phyloP scores from a whole-genome alignment of 2,888 invertebrate species.

The Philopedon plagiatum region DNA sequence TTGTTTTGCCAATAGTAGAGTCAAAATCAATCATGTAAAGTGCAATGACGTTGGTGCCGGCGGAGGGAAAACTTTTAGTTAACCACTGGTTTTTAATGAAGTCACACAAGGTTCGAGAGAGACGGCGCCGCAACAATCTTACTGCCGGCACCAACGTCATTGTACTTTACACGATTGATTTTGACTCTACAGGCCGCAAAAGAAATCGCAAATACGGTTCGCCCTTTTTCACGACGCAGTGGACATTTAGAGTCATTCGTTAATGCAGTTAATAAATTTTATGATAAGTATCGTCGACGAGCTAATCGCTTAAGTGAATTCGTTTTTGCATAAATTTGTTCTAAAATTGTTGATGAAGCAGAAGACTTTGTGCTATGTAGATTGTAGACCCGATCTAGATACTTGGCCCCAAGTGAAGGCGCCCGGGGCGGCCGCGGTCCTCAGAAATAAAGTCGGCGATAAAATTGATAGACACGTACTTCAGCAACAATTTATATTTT shows the following conservation, averaged over 20 bases:
- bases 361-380: slow-evolving; percentile 31
- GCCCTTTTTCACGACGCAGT: not conserved
- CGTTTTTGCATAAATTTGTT: slow-evolving; percentile 30
- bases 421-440: too few species aligned
- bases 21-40: too few species aligned
- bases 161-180: too few species aligned
- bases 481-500: slow-evolving; percentile 28
- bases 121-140: too few species aligned
- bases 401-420: slow-evolving; percentile 31
- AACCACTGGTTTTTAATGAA: too few species aligned
- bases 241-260: slow-evolving; percentile 31
- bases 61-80: too few species aligned
- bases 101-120: too few species aligned
- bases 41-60: too few species aligned
- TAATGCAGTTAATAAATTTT: slow-evolving; percentile 29
- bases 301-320: too few species aligned
- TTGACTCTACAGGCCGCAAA: slow-evolving; percentile 28
- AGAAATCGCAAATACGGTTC: slow-evolving; percentile 22
- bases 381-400: slow-evolving; percentile 31
- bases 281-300: slow-evolving; percentile 14
- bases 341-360: slow-evolving; percentile 37
- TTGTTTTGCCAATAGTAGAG: too few species aligned
- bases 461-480: slow-evolving; percentile 29
- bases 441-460: slow-evolving; percentile 18
- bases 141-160: too few species aligned